Percentiles rank a stretch among this genome's conserved stretches.
Conservation (phyloP, 2,888 invertebrate genomes). For the Cheilosia pagana region DNA sequence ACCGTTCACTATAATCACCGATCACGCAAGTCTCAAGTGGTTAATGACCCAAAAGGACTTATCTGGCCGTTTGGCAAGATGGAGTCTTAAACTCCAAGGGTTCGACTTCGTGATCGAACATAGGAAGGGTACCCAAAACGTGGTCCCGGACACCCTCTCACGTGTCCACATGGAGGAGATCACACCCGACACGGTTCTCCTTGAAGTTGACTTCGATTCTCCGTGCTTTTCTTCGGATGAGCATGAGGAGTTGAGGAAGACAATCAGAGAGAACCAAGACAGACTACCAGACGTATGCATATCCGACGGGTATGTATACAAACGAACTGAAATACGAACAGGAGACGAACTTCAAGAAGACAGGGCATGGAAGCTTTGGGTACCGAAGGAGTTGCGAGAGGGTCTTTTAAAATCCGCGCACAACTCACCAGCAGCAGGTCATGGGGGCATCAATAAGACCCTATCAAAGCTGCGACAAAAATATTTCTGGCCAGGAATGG, state of each 20-base stretch:
- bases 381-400: too few species aligned
- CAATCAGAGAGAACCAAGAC: too few species aligned
- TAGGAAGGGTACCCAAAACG: slow-evolving; percentile 22
- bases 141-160: slow-evolving; percentile 18
- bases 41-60: slow-evolving; percentile 14
- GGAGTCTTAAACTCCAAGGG: slow-evolving; percentile 27
- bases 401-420: neutral
- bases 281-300: too few species aligned
- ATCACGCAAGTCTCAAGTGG: slow-evolving; percentile 35
- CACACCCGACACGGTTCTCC: neutral
- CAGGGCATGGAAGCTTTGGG: too few species aligned
- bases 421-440: neutral
- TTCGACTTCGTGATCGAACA: slow-evolving; percentile 35
- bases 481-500: neutral
- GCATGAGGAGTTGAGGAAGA: too few species aligned
- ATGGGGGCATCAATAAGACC: neutral
- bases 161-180: slow-evolving; percentile 24
- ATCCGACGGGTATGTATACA: neutral
- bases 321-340: neutral
- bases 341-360: too few species aligned
- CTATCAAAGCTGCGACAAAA: too few species aligned
- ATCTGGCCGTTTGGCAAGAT: slow-evolving; percentile 14
- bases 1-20: slow-evolving; percentile 31
- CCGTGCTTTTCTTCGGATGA: slow-evolving; percentile 1
- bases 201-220: slow-evolving; percentile 11